Evolutionary conservation across 1,140 invertebrate genomes (phyloP), one percentile per base, ranked within the genome.

Genomic region (Oscheius sp.): DNA sequence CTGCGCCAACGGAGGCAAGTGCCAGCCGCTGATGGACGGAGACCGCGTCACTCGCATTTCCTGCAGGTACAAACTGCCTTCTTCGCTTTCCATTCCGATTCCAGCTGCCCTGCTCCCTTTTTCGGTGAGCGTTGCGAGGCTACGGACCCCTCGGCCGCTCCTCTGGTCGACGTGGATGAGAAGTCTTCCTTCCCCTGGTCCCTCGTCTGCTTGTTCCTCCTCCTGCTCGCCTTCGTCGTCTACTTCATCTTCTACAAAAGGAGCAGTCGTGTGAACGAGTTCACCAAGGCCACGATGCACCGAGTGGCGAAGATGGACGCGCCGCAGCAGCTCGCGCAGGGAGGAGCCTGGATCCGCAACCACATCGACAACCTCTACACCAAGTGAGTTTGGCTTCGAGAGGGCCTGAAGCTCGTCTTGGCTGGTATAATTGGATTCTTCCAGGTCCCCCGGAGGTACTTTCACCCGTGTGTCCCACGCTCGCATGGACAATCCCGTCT

Each of bases 1-100:
- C 3, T 71, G 68, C 45, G 20, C 46, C 42, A 61, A 71, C 26
- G 68, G 59, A 63, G 68, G 68, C 26, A 3, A 20, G 3, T 71
- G 68, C 35, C 36, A 31, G 7, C 42, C 62, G 32, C 35, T 46
- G 3, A 7, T 26, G 2, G 63, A 63, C 23, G 38, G 63, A 20
- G 31, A 62, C 31, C 42, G 68, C n/a, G 10, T 42, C 38, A 42
- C 10, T 10, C 38, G 38, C 10, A 42, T 42, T n/a, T 10, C 10
- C n/a, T 42, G 38, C 38, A 42, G 38, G 38, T 42, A 10, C n/a
- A n/a, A 10, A n/a, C n/a, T 42, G n/a, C 10, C 10, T 42, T 42
- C 10, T 42, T 10, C 10, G n/a, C n/a, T 42, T 42, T 10, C n/a
- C 10, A 10, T 10, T 10, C 10, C n/a, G 38, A 10, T 42, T 42